These are phyloP conservation scores for Ariopsis seemanni DNA, from an alignment of 2,113 vertebrate species.

Conservation along the genomic window DNA sequence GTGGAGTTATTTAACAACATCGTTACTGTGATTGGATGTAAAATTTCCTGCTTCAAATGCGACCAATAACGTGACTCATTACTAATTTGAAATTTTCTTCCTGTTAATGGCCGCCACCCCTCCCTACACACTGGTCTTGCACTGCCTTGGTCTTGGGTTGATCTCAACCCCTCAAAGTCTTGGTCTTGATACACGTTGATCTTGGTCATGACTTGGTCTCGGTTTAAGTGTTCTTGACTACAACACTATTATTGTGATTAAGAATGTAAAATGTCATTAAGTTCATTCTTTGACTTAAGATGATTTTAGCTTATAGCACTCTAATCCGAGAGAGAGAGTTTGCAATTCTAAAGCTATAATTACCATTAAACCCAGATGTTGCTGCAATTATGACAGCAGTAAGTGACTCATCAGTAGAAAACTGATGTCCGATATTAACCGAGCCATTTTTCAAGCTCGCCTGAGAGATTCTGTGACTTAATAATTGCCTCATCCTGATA, in stretches of 20 bases:
- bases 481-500: conserved; percentile 26
- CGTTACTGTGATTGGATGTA: too few species aligned
- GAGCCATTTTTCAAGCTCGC: conserved; percentile 22
- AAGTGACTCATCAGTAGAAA: conserved; percentile 26
- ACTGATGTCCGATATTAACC: conserved; percentile 37
- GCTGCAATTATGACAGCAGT: conserved; percentile 24
- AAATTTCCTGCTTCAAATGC: too few species aligned
- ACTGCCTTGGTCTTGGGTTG: too few species aligned
- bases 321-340: background rate
- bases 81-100: too few species aligned
- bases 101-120: too few species aligned
- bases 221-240: too few species aligned
- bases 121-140: too few species aligned
- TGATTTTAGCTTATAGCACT: background rate
- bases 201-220: too few species aligned
- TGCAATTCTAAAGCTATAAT: conserved; percentile 34
- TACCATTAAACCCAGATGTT: conserved; percentile 30
- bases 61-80: too few species aligned
- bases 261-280: background rate
- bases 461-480: conserved; percentile 32
- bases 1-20: too few species aligned
- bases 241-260: background rate
- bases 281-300: background rate
- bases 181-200: too few species aligned
- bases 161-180: too few species aligned